These are phyloP conservation scores for Cheilosia pagana DNA, from an alignment of 2,888 invertebrate genomes.

Conservation along the genomic window DNA sequence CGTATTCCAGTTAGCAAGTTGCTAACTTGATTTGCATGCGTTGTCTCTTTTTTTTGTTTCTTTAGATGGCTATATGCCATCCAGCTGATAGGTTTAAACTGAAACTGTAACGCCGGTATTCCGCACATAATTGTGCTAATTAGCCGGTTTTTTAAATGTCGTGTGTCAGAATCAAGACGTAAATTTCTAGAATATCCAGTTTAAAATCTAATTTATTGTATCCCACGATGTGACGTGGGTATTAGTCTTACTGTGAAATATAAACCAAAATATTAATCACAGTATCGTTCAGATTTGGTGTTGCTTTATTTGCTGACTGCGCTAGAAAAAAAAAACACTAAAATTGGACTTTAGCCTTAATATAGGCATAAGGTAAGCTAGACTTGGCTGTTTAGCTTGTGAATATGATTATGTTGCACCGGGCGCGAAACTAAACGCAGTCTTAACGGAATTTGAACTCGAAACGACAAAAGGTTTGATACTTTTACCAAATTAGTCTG, in stretches of 20 bases:
- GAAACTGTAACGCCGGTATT: neutral
- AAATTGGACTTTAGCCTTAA: too few relatives aligned
- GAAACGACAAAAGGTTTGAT: too few relatives aligned
- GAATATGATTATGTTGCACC: too few relatives aligned
- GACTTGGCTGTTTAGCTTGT: too few relatives aligned
- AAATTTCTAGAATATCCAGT: neutral
- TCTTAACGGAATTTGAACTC: too few relatives aligned
- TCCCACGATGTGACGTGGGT: neutral
- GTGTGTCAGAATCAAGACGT: neutral
- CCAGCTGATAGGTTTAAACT: neutral
- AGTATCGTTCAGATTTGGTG: too few relatives aligned
- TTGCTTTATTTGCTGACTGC: too few relatives aligned
- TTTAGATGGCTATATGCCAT: neutral
- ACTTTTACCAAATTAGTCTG: too few relatives aligned
- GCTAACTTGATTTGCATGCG: constrained; percentile 1
- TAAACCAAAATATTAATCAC: too few relatives aligned
- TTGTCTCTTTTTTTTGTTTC: neutral
- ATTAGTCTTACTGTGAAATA: neutral
- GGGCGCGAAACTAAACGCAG: too few relatives aligned
- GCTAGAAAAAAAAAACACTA: too few relatives aligned
- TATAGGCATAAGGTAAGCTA: too few relatives aligned
- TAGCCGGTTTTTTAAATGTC: constrained; percentile 1
- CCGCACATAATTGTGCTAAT: neutral
- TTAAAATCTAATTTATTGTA: neutral
- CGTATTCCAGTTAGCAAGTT: neutral